Conservation (phyloP, 2,113 vertebrate species). For the Hippocampus comes region DNA sequence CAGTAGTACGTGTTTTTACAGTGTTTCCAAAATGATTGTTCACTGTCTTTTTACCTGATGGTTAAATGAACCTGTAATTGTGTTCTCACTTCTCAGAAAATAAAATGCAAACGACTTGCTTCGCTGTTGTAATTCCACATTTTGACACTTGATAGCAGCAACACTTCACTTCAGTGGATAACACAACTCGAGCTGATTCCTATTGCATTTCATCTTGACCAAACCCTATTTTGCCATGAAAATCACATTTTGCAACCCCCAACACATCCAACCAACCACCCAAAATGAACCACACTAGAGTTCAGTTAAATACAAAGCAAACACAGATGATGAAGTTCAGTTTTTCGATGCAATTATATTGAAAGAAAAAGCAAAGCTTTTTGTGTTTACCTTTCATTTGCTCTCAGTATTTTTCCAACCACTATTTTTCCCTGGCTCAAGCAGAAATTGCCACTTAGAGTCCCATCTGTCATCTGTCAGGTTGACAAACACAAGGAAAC, state of each 20-base stretch:
- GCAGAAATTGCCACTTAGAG: constrained; percentile 7
- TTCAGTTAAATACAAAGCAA: neutral
- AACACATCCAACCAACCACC: no score
- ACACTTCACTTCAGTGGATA: neutral
- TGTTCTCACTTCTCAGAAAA: neutral
- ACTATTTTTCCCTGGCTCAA: neutral
- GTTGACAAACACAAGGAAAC: constrained; percentile 6
- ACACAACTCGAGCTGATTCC: neutral
- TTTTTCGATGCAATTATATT: neutral
- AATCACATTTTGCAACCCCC: neutral
- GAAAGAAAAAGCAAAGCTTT: neutral
- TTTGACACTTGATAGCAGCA: constrained; percentile 39
- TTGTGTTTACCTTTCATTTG: neutral
- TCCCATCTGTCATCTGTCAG: constrained; percentile 7
- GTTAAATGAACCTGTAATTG: no score
- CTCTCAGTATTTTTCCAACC: constrained; percentile 1
- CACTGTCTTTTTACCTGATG: no score
- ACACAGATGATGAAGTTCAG: neutral
- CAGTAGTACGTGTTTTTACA: no score
- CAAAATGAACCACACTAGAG: neutral
- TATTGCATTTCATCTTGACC: neutral
- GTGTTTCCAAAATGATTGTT: no score
- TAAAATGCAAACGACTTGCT: neutral
- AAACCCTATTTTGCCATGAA: neutral
- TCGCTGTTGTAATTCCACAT: neutral